These are phyloP conservation scores for Ctenopoma multispine DNA, from an alignment of 2,797 vertebrate species.

Conservation along the genomic window DNA sequence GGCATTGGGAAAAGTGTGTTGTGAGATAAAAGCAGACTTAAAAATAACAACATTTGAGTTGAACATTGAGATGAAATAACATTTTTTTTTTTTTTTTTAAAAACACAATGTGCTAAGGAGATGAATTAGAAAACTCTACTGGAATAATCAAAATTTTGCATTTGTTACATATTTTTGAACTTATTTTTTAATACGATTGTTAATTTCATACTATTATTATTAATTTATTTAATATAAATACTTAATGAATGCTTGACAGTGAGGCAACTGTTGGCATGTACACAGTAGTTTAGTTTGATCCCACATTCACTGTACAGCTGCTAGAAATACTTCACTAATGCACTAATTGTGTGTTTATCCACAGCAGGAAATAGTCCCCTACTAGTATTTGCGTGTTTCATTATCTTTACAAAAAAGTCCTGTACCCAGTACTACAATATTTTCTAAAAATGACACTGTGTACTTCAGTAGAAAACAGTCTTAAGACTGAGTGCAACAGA, in stretches of 20 bases:
- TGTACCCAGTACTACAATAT: background rate
- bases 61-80: background rate
- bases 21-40: no score
- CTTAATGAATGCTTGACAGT: background rate
- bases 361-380: conserved; percentile 4
- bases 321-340: background rate
- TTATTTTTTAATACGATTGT: no score
- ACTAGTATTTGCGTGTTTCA: background rate
- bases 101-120: no score
- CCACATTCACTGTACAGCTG: no score
- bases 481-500: background rate
- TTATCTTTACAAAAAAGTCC: background rate
- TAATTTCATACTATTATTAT: background rate
- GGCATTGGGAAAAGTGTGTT: background rate
- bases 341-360: background rate
- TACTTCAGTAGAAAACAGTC: background rate
- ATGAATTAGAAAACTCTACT: background rate
- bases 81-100: no score
- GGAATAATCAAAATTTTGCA: background rate
- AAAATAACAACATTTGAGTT: background rate
- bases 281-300: background rate
- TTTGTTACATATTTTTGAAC: background rate
- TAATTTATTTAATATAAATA: no score
- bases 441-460: background rate
- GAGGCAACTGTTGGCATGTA: background rate